A percentile compares a stretch with the other conserved stretches of the same genome.
phyloP scores from a whole-genome alignment of 2,113 vertebrate genomes.

The Nerophis lumbriciformis region DNA sequence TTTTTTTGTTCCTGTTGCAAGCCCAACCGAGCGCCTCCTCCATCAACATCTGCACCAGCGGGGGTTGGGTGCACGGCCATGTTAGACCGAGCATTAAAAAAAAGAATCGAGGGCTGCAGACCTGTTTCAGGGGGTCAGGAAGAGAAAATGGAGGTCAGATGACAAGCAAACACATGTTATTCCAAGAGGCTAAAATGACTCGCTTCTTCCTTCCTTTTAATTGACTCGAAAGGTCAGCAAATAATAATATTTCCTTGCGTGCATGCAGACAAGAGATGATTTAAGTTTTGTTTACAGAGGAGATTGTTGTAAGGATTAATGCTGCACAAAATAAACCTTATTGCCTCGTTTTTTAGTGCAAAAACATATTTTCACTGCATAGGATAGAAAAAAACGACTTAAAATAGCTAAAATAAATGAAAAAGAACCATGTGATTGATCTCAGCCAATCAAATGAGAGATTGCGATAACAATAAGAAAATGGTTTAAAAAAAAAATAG shows the following conservation, averaged over 20 bases:
- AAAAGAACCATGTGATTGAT: too few species aligned
- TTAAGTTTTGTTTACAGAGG: constrained; percentile 3
- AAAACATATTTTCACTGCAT: too few species aligned
- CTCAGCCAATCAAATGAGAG: too few species aligned
- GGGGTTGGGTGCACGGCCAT: constrained; percentile 18
- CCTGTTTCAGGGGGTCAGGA: constrained; percentile 38
- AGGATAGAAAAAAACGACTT: too few species aligned
- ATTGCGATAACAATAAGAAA: too few species aligned
- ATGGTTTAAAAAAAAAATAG: too few species aligned
- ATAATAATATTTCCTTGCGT: constrained; percentile 5
- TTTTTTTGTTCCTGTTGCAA: constrained; percentile 5
- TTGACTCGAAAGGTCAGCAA: constrained; percentile 32
- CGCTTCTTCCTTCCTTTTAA: constrained; percentile 19
- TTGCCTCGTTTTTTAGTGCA: too few species aligned
- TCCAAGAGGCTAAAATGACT: constrained; percentile 32
- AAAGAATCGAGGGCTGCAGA: constrained; percentile 37
- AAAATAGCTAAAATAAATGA: too few species aligned
- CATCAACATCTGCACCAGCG: constrained; percentile 33
- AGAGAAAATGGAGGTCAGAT: constrained; percentile 58
- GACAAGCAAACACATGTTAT: constrained; percentile 42
- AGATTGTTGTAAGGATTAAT: constrained; percentile 1
- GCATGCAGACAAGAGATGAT: too few species aligned
- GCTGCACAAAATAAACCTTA: not conserved
- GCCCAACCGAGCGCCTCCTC: constrained; percentile 11
- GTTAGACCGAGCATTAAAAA: constrained; percentile 49